Evolutionary conservation across 2,113 vertebrate species (phyloP).

Genomic region (Erpornis zantholeuca): DNA sequence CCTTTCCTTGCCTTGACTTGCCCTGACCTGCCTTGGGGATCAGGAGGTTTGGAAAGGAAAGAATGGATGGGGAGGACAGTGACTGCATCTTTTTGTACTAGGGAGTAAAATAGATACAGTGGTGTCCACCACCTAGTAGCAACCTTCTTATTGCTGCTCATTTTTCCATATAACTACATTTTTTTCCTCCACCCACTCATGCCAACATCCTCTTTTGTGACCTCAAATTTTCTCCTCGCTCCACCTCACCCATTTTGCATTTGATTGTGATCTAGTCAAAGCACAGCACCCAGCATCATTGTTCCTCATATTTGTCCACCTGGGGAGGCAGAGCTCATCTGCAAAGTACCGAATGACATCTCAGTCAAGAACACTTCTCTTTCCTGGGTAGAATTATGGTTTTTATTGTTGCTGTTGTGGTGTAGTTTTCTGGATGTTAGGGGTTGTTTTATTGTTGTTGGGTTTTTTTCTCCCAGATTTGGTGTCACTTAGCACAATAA

Average conservation of each 20-base stretch:
- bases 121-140: not conserved
- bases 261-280: not conserved
- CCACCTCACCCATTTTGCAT: not conserved
- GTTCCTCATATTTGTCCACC: not conserved
- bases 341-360: not conserved
- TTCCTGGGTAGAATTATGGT: accelerated
- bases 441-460: not conserved
- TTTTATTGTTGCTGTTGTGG: not conserved
- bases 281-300: not conserved
- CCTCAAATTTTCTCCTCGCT: accelerated
- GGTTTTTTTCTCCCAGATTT: not conserved
- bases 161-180: not conserved
- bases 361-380: not conserved
- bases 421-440: accelerated
- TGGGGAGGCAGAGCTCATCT: not conserved
- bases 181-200: not conserved
- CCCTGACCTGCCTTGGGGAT: accelerated
- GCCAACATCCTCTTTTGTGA: not conserved
- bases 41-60: not conserved
- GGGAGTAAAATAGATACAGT: not conserved
- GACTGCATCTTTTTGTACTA: not conserved
- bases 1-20: not conserved
- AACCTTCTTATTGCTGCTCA: not conserved
- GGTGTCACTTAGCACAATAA: not conserved
- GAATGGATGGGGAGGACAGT: not conserved